Base-by-base conservation (phyloP, 2,888 invertebrate species). In the Ephialtes manifestator region DNA sequence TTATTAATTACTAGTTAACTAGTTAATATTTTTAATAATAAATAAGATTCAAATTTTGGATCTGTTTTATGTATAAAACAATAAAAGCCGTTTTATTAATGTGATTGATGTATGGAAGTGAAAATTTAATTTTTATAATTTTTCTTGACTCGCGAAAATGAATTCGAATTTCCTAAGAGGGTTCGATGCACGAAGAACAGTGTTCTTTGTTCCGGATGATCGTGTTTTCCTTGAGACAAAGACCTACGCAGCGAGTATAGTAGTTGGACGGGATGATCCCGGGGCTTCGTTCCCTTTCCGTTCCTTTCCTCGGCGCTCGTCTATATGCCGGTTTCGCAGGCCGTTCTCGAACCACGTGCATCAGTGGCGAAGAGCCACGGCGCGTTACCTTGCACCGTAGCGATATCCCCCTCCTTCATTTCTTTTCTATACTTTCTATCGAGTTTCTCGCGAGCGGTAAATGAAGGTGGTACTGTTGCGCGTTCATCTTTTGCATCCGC, bases 371-470 rank as follows among this genome's bases (percentile, higher is more conserved):
- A 39, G 39, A 8, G 39, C 10, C 39, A 8, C 28, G 8, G 55
- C 68, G 35, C 58, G 28, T 10, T 48, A 63, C 48, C n/a, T 20
- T 48, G 11, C 43, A 46, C 11, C 31, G 13, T 18, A n/a, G 18
- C 55, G n/a, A 4, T 20, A 2, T 63, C n/a, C n/a, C 8, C 18
- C n/a, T n/a, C n/a, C 68, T 18, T 31, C 11, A 20, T 68, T 31
- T 24, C 31, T 68, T 78, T 78, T 28, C 58, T 28, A 28, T 68
- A 55, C 46, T 43, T 43, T 67, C 65, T 24, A 67, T 31, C 24
- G 11, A 18, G 43, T 67, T 46, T 46, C 24, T 24, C 43, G 20
- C 43, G 43, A 31, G 18, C 39, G n/a, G 11, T 8, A 65, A 65
- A 39, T 15, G 31, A 15, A 28, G 31, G 31, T 31, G 31, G 28